Conservation (phyloP, 2,888 invertebrate genomes). For the Hydrotaea cyrtoneurina region DNA sequence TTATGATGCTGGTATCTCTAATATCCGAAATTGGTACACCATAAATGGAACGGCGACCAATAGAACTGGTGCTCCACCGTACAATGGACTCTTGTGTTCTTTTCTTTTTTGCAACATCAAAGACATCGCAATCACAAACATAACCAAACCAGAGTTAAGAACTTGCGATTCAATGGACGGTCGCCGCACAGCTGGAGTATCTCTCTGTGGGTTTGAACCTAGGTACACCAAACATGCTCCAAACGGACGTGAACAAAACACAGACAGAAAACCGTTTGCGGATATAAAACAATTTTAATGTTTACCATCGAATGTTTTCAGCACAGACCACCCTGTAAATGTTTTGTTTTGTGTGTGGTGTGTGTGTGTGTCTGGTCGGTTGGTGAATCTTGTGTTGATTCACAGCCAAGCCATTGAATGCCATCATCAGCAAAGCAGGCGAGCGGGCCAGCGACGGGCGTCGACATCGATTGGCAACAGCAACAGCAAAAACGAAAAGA, state of each 20-base stretch:
- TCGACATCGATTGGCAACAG: not conserved
- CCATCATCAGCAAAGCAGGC: not conserved
- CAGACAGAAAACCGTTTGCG: conserved; percentile 12
- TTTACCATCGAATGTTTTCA: not conserved
- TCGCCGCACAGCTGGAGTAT: not conserved
- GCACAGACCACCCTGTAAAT: not conserved
- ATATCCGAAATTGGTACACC: no score
- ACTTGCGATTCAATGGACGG: not conserved
- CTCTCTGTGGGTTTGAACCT: not conserved
- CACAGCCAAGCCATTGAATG: not conserved
- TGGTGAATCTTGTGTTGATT: not conserved
- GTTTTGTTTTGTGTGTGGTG: not conserved
- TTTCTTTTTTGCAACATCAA: conserved; percentile 49
- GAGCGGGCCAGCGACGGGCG: not conserved
- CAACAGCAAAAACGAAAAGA: not conserved
- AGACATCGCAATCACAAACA: conserved; percentile 49
- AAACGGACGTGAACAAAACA: not conserved
- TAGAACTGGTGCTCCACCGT: no score
- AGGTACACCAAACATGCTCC: not conserved
- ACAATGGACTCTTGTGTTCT: conserved; percentile 29
- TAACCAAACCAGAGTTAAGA: not conserved
- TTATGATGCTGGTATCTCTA: no score
- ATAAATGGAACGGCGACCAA: no score
- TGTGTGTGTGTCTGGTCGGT: not conserved
- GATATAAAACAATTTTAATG: conserved; percentile 32